Evolutionary conservation across 2,888 invertebrate species (phyloP).

Genomic region (Hirtodrosophila histrioides): DNA sequence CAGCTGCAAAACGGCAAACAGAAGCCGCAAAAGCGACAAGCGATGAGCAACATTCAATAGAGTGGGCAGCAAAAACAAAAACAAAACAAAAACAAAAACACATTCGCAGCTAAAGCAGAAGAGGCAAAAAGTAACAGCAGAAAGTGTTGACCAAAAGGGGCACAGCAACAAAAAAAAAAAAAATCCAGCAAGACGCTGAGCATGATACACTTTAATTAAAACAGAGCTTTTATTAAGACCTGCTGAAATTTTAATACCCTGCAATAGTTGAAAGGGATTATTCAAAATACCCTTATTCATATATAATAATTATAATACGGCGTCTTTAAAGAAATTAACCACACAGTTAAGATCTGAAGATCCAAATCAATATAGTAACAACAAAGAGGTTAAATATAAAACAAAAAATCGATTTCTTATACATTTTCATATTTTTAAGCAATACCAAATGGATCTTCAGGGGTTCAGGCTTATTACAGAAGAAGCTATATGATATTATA

Average conservation of each 20-base stretch:
- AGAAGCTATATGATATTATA: too few relatives aligned
- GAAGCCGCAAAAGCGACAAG: conserved; percentile 74
- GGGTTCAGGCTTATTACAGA: too few relatives aligned
- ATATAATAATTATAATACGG: too few relatives aligned
- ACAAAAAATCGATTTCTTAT: too few relatives aligned
- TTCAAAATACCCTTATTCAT: too few relatives aligned
- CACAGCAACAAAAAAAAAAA: conserved; percentile 16
- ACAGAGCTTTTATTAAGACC: not conserved
- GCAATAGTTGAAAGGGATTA: too few relatives aligned
- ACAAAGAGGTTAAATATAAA: too few relatives aligned
- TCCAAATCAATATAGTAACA: too few relatives aligned
- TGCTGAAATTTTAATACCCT: conserved; percentile 6
- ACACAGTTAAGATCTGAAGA: too few relatives aligned
- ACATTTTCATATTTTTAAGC: too few relatives aligned
- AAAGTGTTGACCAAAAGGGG: conserved; percentile 56
- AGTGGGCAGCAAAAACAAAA: conserved; percentile 44
- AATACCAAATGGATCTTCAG: too few relatives aligned
- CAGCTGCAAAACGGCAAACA: conserved; percentile 69
- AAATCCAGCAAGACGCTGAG: conserved; percentile 29
- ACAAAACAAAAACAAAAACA: conserved; percentile 2
- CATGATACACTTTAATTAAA: conserved; percentile 57
- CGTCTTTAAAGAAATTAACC: too few relatives aligned
- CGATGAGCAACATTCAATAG: conserved; percentile 49
- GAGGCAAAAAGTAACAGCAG: conserved; percentile 22
- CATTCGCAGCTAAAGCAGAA: not conserved